Base-by-base conservation (phyloP, 2,113 vertebrate species). In the Pteruthius melanotis region DNA sequence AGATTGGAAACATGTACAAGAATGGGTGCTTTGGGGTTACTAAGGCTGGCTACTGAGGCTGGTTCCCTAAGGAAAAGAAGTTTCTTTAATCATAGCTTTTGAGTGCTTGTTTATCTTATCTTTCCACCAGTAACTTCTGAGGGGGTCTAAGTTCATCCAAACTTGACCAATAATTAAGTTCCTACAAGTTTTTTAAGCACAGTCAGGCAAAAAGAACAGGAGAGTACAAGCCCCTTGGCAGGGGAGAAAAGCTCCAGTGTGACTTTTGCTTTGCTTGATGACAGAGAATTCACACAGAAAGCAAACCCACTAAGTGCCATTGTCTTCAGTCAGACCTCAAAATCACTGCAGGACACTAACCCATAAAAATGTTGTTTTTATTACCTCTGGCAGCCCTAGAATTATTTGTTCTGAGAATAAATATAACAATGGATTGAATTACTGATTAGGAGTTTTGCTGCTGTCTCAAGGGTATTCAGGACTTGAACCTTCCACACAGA, bases 181-280 rank as follows among this genome's bases (percentile, higher is more conserved):
- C 13, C 63, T 54, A 13, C 21, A n/a, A 37, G 33, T 50, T 89
- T 72, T 89, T 23, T 35, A 70, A 88, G 37, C 2, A 3, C 26
- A 42, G 28, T 30, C 52, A 71, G 35, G 35, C 47, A 75, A 78
- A 80, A 77, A 74, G 39, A 54, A 20, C 16, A 37, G 24, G 53
- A 33, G 7, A 35, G 8, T 17, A 33, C 0, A 0, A 92, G 7
- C 26, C 21, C 8, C 33, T 40, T 45, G 23, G 50, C 2, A 1
- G 31, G 39, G 23, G 37, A 63, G 15, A 63, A 39, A 87, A 78
- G 18, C 10, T 81, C 23, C 68, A 39, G 26, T 4, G 47, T 15
- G 31, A 87, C 30, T 65, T 87, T 69, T 52, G 9, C 56, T 77
- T 70, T 15, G 15, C 45, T 40, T 74, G 47, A 54, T 19, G 54